Base-by-base conservation (phyloP, 2,888 invertebrate species). In the Pristionchus arcanus region DNA sequence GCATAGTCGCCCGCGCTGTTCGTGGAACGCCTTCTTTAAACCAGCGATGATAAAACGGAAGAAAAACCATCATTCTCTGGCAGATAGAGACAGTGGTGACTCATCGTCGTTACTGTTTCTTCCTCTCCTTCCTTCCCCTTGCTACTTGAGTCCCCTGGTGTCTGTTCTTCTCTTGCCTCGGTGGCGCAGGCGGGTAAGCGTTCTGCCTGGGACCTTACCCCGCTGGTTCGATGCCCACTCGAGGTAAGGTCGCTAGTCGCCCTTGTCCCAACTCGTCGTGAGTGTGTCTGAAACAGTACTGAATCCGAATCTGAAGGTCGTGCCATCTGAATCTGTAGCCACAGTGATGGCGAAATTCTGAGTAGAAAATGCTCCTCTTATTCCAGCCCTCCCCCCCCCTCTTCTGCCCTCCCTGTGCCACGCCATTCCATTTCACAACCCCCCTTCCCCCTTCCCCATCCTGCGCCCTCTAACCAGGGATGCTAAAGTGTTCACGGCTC, bases 131-230 rank as follows among this genome's bases (percentile, higher is more conserved):
- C 42, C 28, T 1, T 37, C 42, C 25, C 42, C 42, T 16, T 42
- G 74, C 74, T 25, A 77, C 74, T 42, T 77, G 4, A 21, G 21
- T 42, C 25, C 74, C 74, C 42, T 42, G 25, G 42, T 77, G 25
- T n/a, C 21, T 37, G 16, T 25, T 77, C 25, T 42, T 42, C 21
- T 25, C 42, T 77, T 42, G 74, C 42, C 74, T 42, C 42, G 74
- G 74, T 77, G 74, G 74, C 74, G 74, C 74, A 77, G 74, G 74
- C 42, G 74, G 74, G 74, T 77, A 77, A 42, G 74, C 68, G 68
- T 68, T 68, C 68, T 31, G 13, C 15, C 21, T 13, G 31, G 19
- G 68, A 31, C 68, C 31, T 31, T 15, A 31, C 13, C 68, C 68
- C 68, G 31, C 31, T 68, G 31, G 68, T 68, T 68, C 68, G 68